phyloP scores from a whole-genome alignment of 2,797 vertebrate genomes.

The Valencia hispanica region DNA sequence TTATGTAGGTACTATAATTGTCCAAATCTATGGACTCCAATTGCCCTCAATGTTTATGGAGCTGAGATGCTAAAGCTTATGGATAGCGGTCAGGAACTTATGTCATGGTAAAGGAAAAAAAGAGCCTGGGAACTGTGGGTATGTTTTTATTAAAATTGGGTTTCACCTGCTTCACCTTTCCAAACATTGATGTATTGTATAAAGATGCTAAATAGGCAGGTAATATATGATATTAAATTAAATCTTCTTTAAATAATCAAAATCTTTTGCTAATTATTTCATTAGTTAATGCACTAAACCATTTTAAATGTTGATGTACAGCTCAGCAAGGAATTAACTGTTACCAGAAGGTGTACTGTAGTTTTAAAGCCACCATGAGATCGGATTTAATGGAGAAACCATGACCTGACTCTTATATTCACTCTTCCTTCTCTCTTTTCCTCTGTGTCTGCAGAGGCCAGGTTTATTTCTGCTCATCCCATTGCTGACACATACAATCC shows the following conservation, averaged over 20 bases:
- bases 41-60: neutral
- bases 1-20: neutral
- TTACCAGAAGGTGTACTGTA: slow-evolving; percentile 1
- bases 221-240: neutral
- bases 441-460: slow-evolving; percentile 85
- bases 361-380: slow-evolving; percentile 39
- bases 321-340: slow-evolving; percentile 19
- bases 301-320: slow-evolving; percentile 13
- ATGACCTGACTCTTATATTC: slow-evolving; percentile 39
- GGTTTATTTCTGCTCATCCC: slow-evolving; percentile 93
- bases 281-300: slow-evolving; percentile 15
- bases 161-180: neutral
- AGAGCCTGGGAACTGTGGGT: neutral
- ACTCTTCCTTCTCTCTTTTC: slow-evolving; percentile 20
- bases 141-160: neutral
- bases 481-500: slow-evolving; percentile 96
- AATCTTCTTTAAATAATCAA: slow-evolving; percentile 30
- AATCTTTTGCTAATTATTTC: slow-evolving; percentile 17
- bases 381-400: slow-evolving; percentile 38
- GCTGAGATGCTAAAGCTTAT: neutral
- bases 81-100: neutral
- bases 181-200: neutral
- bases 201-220: neutral
- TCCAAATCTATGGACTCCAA: neutral
- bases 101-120: neutral